Percentiles rank a stretch among this genome's conserved stretches.
phyloP scores from a whole-genome alignment of 2,113 vertebrate genomes.

The Axis porcinus region DNA sequence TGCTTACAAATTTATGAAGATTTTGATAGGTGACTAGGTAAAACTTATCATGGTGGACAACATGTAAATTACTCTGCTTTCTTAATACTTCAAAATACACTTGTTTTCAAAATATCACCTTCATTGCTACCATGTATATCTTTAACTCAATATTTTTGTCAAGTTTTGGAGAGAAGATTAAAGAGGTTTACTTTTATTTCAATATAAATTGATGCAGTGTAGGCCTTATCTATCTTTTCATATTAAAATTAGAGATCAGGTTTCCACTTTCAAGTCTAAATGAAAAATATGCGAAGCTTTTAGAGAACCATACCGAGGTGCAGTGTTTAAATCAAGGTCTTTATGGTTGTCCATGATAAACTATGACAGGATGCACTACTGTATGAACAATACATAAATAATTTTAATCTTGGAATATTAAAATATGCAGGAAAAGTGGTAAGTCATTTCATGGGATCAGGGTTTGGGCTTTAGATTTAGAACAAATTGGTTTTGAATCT shows the following conservation, averaged over 20 bases:
- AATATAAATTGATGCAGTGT: neutral
- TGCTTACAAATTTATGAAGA: neutral
- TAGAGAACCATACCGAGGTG: neutral
- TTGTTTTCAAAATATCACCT: neutral
- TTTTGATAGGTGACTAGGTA: neutral
- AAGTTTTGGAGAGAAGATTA: neutral
- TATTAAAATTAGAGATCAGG: conserved; percentile 1
- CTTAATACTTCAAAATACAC: neutral
- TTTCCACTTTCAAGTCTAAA: conserved; percentile 18
- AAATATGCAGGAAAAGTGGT: neutral
- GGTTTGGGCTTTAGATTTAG: neutral
- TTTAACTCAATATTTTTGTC: conserved; percentile 22
- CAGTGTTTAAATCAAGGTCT: neutral
- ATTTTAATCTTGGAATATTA: neutral
- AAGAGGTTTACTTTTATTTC: neutral
- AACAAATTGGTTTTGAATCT: conserved; percentile 7
- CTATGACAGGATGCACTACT: neutral
- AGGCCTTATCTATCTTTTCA: conserved; percentile 1
- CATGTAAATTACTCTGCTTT: neutral
- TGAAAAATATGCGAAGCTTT: neutral
- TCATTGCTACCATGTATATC: neutral
- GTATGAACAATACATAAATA: neutral
- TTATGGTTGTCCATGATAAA: neutral
- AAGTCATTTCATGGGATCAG: neutral
- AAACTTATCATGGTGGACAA: neutral